Base-by-base conservation (phyloP, 2,797 vertebrate species). In the Sorex maritimensis region DNA sequence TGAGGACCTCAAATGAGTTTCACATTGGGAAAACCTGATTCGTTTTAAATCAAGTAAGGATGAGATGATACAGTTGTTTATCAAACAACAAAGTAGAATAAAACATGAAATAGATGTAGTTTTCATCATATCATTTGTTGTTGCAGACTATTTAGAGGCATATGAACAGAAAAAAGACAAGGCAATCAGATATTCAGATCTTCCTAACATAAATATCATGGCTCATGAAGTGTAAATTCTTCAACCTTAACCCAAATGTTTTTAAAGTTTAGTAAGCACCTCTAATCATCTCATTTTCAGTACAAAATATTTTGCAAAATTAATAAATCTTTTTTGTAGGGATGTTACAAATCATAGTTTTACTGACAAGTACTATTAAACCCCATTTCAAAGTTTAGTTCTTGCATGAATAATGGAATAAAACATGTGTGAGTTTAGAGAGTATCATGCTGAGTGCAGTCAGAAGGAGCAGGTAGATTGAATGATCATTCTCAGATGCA, bases 311-410 rank as follows among this genome's bases (percentile, higher is more conserved):
- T 72, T 86, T n/a, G 28, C 2, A 46, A 30, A 78, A 88, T 61
- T 58, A 69, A 28, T 5, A 87, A 84, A 92, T 1, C 1, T 41
- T 81, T 81, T 81, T 86, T 30, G 34, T 80, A 88, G 65, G 26
- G 15, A 30, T 86, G 19, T n/a, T 30, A 75, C 52, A 30, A 67
- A 58, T 46, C 4, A 19, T 67, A 49, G 15, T 80, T 88, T 86
- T 79, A 89, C 65, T 73, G 73, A 75, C 44, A 79, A 87, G 26
- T 91, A 2, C 81, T 90, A 78, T 83, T 78, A 91, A 92, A 68
- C 82, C 2, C 24, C 44, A 71, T 58, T 93, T 83, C 30, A 80
- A 28, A 83, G 92, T 94, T 91, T 91, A 74, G 92, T 52, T 67
- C 21, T 88, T 78, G 55, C 19, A 58, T 58, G 55, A 17, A 58